Base-by-base conservation (phyloP, 2,888 invertebrate genomes). In the Sylvicola fuscatus region DNA sequence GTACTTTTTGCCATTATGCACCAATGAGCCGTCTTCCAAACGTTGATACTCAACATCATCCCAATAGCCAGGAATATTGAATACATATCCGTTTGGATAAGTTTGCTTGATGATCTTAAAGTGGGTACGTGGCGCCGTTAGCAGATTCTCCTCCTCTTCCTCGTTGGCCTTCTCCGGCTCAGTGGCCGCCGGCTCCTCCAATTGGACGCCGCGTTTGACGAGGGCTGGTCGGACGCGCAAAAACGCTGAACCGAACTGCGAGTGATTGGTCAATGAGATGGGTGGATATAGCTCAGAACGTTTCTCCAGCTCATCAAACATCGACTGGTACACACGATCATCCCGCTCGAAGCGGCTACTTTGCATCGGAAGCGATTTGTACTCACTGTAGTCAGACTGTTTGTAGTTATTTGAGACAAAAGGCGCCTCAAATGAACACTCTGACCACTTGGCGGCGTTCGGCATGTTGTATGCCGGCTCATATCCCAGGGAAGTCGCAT, bases 51-150 rank as follows among this genome's bases (percentile, higher is more conserved):
- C 66, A 17, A 77, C 67, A 21, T 60, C 48, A 49, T 79, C 77
- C 46, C 75, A 59, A 45, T 64, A 67, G 47, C 62, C 65, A 45
- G 62, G 57, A 45, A 79, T 72, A 43, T 71, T 65, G 58, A 81
- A 81, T 12, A 75, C 73, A 45, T 75, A 72, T 34, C 81, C 81
- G 56, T 81, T 79, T 21, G 65, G 69, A 53, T 67, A 66, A 38
- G 48, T 49, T 46, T 68, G 68, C 46, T 70, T 68, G 45, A 86
- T 84, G 12, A 86, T 84, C 44, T 74, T 70, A 61, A 87, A 86
- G 60, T 87, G 86, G 39, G 83, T 84, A 42, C 72, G 71, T 42
- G 73, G 66, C 6, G 84, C 78, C 13, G 76, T 77, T 41, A 82
- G 63, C 44, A 82, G 58, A 56, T 83, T 79, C 50, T 81, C 81